Evolutionary conservation across 2,797 vertebrate genomes (phyloP), one percentile per base, ranked within the genome.

Genomic region (Sternotherus odoratus): DNA sequence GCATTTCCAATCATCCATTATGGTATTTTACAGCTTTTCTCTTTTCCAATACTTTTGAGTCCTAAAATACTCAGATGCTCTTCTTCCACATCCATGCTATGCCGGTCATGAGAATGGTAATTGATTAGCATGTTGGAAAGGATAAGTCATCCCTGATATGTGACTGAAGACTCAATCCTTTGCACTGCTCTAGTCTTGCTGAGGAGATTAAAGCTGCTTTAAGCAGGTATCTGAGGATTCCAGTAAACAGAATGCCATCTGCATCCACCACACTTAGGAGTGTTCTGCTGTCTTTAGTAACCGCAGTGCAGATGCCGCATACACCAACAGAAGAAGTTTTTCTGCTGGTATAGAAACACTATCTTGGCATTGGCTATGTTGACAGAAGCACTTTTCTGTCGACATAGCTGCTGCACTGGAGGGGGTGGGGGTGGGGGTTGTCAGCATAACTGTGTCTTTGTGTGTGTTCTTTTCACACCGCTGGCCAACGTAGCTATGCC

Each of bases 1-100:
- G 30, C 30, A 57, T 28, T 57, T 57, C 56, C 56, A 28, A 13
- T 28, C 56, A 30, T 57, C 28, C 26, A 30, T 57, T 30, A 57
- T 85, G 60, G 15, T 75, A 5, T 81, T 91, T 90, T 63, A 54
- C 50, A 87, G 6, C 49, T 53, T 90, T 91, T 8, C 75, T 77
- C 83, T 82, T 23, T 48, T 28, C 36, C 24, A 93, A 83, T 92
- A 82, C 33, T 91, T 88, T 57, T 56, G 57, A 86, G 51, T 88
- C 92, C 30, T 12, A 74, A 49, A 16, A 4, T 66, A 85, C 81
- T n/a, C n/a, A 36, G n/a, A 66, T 66, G n/a, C 33, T 66, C 63
- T 66, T 66, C 63, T 16, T 79, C 16, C 33, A 9, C 16, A 87
- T 79, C 74, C 66, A 83, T 75, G 79, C 75, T 91, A 51, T 90